Evolutionary conservation across 2,113 vertebrate species (phyloP).

Genomic region (Hydrolagus affinis): DNA sequence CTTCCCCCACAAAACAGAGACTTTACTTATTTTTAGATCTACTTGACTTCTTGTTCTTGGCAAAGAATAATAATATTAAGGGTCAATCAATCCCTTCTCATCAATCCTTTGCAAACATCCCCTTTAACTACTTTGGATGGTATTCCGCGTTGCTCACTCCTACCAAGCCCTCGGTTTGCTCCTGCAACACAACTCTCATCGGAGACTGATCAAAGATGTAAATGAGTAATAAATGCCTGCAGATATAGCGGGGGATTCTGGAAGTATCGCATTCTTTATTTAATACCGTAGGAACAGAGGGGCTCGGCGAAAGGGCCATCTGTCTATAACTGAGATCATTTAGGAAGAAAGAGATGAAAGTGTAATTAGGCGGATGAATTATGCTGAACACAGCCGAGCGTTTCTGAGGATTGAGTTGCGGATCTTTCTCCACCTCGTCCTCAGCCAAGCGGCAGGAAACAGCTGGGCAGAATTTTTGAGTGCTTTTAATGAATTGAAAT

Average conservation of each 20-base stretch:
- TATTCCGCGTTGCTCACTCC: neutral
- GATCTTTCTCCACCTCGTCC: slow-evolving; percentile 71
- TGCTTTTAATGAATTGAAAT: slow-evolving; percentile 75
- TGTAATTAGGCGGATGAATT: slow-evolving; percentile 58
- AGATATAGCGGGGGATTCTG: slow-evolving; percentile 29
- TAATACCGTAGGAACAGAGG: slow-evolving; percentile 31
- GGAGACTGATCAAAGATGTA: slow-evolving; percentile 30
- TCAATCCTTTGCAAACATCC: neutral
- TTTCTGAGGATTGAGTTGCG: slow-evolving; percentile 60
- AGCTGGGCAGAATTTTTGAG: slow-evolving; percentile 85
- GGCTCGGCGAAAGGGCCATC: slow-evolving; percentile 31
- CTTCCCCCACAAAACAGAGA: neutral
- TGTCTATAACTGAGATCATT: slow-evolving; percentile 35
- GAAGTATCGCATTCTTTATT: slow-evolving; percentile 30
- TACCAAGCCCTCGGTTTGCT: neutral
- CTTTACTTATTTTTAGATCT: neutral
- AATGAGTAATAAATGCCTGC: slow-evolving; percentile 33
- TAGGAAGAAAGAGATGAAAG: slow-evolving; percentile 48
- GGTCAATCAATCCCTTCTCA: neutral
- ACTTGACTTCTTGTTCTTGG: no score
- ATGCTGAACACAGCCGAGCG: slow-evolving; percentile 53
- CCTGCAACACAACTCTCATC: neutral
- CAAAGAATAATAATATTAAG: neutral
- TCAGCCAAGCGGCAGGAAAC: slow-evolving; percentile 71
- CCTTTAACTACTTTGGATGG: neutral